A percentile compares a stretch with the other conserved stretches of the same genome.
Evolutionary conservation across 2,888 invertebrate genomes (phyloP).

Genomic region (Aleiodes testaceus): DNA sequence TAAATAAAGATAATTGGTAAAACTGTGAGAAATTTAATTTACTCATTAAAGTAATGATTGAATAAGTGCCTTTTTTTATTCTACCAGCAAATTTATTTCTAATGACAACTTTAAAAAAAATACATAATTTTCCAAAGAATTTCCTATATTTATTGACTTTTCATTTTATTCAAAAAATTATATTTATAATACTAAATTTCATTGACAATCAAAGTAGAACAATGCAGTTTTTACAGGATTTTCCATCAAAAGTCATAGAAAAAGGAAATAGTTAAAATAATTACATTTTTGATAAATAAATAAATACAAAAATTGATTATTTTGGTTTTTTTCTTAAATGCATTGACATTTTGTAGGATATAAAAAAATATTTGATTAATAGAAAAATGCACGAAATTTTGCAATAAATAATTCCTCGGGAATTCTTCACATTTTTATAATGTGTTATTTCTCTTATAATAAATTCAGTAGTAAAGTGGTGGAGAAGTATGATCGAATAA

Average conservation of each 20-base stretch:
- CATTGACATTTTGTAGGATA: constrained; percentile 36
- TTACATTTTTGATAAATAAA: constrained; percentile 12
- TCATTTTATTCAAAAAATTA: not conserved
- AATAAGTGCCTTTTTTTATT: not conserved
- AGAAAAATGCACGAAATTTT: constrained; percentile 33
- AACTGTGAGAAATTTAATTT: too few relatives aligned
- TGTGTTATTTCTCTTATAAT: constrained; percentile 2
- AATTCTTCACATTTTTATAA: not conserved
- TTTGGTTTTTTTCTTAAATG: not conserved
- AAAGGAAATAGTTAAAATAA: constrained; percentile 18
- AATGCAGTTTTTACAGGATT: not conserved
- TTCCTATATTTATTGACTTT: not conserved
- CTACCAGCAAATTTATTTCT: not conserved
- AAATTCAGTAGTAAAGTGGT: not conserved
- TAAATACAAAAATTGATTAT: constrained; percentile 14
- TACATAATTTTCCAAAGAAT: not conserved
- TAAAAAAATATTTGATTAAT: constrained; percentile 40
- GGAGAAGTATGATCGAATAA: not conserved
- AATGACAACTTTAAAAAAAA: not conserved
- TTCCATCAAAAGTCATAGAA: too few relatives aligned
- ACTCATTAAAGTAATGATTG: too few relatives aligned
- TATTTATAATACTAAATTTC: constrained; percentile 12
- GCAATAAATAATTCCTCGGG: constrained; percentile 43
- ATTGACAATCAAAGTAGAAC: constrained; percentile 1
- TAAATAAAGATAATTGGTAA: too few relatives aligned